phyloP scores from a whole-genome alignment of 1,140 invertebrate genomes.

The Drosophila pseudoobscura region DNA sequence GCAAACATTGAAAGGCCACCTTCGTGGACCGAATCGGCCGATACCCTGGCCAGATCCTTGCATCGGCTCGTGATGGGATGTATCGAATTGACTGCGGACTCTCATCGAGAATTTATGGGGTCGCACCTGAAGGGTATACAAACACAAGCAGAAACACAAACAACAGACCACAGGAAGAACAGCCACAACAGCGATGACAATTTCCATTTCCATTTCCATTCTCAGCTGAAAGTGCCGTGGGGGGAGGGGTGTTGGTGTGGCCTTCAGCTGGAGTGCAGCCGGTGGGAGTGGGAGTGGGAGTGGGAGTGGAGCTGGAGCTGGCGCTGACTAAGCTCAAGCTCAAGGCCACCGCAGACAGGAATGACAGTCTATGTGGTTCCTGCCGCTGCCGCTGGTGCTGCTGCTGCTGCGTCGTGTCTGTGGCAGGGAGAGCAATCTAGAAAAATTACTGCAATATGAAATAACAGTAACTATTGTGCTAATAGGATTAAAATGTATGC shows the following conservation, averaged over 20 bases:
- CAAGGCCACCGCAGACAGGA: constrained; percentile 41
- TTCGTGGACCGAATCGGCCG: no score
- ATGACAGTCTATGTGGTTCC: constrained; percentile 12
- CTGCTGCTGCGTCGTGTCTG: constrained; percentile 12
- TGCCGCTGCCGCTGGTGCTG: constrained; percentile 5
- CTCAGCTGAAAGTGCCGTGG: constrained; percentile 10
- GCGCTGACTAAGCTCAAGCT: constrained; percentile 44
- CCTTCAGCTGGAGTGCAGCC: constrained; percentile 10
- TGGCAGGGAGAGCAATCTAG: constrained; percentile 29
- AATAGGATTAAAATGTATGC: constrained; percentile 66
- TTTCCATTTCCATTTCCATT: constrained; percentile 38
- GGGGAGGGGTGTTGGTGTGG: constrained; percentile 17
- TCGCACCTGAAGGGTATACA: neutral
- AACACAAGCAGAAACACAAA: constrained; percentile 21
- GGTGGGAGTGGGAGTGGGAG: no score
- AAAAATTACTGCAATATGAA: constrained; percentile 60
- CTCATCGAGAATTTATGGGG: no score
- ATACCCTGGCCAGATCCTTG: no score
- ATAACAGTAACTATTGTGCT: constrained; percentile 56
- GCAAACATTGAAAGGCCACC: neutral
- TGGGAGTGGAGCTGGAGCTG: neutral
- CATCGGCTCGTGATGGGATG: no score
- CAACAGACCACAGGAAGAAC: constrained; percentile 2
- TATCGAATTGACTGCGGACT: no score
- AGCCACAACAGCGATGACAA: constrained; percentile 39